These are phyloP conservation scores for Oikopleura albicans DNA, from an alignment of 23 tunicate genomes.

Conservation along the genomic window DNA sequence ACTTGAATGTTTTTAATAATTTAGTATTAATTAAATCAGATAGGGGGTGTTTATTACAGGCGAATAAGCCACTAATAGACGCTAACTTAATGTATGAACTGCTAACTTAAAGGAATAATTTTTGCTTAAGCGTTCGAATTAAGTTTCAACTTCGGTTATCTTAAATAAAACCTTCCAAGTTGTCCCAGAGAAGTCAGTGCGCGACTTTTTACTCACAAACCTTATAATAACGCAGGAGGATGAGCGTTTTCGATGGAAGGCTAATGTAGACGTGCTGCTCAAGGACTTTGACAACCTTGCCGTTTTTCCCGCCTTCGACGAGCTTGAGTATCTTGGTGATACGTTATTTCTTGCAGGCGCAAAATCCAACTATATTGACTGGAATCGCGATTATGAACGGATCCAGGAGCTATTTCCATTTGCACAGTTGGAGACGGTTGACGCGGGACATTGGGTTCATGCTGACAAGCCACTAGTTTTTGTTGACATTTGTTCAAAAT, in stretches of 20 bases:
- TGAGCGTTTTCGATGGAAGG: background rate
- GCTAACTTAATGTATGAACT: no score
- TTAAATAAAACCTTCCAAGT: no score
- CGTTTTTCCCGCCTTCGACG: background rate
- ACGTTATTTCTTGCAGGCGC: background rate
- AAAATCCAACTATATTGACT: background rate
- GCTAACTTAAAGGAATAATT: no score
- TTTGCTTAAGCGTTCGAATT: no score
- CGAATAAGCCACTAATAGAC: no score
- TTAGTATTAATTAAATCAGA: no score
- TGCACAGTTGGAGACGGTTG: background rate
- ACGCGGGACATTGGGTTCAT: slow-evolving; percentile 4
- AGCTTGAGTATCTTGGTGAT: background rate
- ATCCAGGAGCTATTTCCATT: background rate
- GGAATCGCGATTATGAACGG: background rate
- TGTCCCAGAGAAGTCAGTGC: background rate
- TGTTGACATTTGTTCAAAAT: background rate
- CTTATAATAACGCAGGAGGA: background rate
- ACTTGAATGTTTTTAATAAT: no score
- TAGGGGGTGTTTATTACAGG: no score
- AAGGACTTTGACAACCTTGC: background rate
- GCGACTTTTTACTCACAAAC: background rate
- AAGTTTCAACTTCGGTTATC: no score
- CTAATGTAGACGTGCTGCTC: background rate
- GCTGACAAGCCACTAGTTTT: background rate